A percentile compares a stretch with the other conserved stretches of the same genome.
These are phyloP conservation scores for Eulemur coronatus DNA, from an alignment of 2,797 vertebrate species.

Conservation along the genomic window DNA sequence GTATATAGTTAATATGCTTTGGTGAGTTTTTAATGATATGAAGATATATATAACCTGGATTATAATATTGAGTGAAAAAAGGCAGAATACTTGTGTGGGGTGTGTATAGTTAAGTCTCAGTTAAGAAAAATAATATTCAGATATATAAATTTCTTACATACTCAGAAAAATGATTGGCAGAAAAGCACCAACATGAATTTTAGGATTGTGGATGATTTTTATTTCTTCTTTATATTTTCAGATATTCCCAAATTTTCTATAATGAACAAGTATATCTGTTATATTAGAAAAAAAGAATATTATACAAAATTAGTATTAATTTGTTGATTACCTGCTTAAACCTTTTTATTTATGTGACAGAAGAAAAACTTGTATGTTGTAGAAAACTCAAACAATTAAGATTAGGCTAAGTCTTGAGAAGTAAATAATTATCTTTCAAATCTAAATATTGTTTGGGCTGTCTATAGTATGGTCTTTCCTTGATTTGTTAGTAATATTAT, in stretches of 20 bases:
- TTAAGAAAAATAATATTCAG: background rate
- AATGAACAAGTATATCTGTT: background rate
- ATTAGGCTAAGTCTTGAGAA: background rate
- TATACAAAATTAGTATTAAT: background rate
- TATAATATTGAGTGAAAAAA: background rate
- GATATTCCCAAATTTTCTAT: background rate
- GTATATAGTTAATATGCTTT: background rate
- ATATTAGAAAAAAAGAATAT: background rate
- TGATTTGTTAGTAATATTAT: background rate
- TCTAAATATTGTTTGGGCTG: background rate
- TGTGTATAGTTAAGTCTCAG: background rate
- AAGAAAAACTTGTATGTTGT: background rate
- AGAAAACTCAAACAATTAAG: background rate
- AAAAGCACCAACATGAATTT: background rate
- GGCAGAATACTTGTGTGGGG: background rate
- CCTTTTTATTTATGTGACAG: background rate
- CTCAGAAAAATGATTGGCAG: background rate
- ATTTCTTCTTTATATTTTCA: slow-evolving; percentile 1
- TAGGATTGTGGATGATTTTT: background rate
- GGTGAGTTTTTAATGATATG: background rate
- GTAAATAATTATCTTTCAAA: background rate
- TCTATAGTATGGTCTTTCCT: background rate
- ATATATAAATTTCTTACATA: background rate
- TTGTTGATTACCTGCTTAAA: background rate
- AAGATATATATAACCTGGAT: background rate